Evolutionary conservation across 1,140 invertebrate species (phyloP).

Genomic region (Amphibalanus amphitrite): DNA sequence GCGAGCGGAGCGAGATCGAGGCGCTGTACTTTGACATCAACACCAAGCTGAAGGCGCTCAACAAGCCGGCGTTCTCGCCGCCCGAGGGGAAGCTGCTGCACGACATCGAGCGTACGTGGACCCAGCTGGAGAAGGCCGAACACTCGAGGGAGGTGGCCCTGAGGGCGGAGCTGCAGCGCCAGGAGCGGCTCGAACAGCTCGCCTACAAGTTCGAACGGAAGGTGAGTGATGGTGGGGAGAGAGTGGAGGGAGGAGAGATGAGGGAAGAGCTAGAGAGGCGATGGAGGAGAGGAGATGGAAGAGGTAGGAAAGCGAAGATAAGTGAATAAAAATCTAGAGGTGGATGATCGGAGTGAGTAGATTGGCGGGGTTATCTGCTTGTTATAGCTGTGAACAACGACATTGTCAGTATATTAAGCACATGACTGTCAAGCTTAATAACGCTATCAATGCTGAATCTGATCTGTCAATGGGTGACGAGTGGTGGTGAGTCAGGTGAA

Average conservation of each 20-base stretch:
- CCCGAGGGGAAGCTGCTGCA: conserved; percentile 60
- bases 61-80: conserved; percentile 67
- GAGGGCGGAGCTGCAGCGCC: conserved; percentile 72
- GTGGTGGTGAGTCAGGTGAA: too few species aligned
- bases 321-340: too few species aligned
- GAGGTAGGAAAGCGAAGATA: too few species aligned
- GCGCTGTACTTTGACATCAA: conserved; percentile 93
- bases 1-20: conserved; percentile 91
- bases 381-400: too few species aligned
- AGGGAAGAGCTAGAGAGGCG: neutral
- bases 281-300: too few species aligned
- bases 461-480: too few species aligned
- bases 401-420: too few species aligned
- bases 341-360: neutral
- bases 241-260: neutral
- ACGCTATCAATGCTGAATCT: too few species aligned
- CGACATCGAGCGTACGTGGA: conserved; percentile 57
- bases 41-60: conserved; percentile 80
- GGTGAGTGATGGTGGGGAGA: conserved; percentile 26
- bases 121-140: conserved; percentile 79
- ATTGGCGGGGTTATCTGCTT: neutral
- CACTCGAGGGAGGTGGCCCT: conserved; percentile 83
- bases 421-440: too few species aligned
- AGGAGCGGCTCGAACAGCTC: conserved; percentile 84
- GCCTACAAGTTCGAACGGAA: conserved; percentile 94